Evolutionary conservation across 2,888 invertebrate genomes (phyloP), one percentile per base, ranked within the genome.

Genomic region (Lomographa bimaculata): DNA sequence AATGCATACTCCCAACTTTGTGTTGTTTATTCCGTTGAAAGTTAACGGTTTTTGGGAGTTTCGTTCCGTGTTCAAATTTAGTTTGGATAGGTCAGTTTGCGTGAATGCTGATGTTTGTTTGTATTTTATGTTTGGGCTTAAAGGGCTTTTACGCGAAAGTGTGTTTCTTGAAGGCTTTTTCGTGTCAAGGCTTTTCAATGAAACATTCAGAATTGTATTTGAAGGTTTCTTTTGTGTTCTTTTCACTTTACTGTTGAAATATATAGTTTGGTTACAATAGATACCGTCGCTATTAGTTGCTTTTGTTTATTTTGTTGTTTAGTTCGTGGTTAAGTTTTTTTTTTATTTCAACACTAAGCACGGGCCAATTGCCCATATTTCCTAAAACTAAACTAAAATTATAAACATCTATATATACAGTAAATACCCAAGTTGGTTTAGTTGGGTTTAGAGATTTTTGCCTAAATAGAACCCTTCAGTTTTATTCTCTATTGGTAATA

Each of bases 71-170:
- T 33, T 33, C 10, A 43, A 43, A 43, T 40, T 39, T 44, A 43
- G 36, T 47, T 47, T 40, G 40, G 43, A 36, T 44, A 44, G 36
- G 34, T 37, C 37, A 42, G 43, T 48, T 44, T 43, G 44, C 47
- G 32, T 43, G 25, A 39, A 40, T 40, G 32, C 34, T 32, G 32
- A 26, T 33, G 47, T 32, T 36, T 38, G 38, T 46, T 33, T 41
- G 28, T 29, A 20, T 29, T 29, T 24, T 14, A 16, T 19, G 29
- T 34, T 33, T 7, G 23, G 23, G 39, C 23, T 10, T 16, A 34
- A 34, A 34, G 14, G 19, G 14, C 19, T 20, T 32, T 41, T 29
- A 27, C 25, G 26, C 10, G 33, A 32, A 28, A 12, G 28, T 27
- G 16, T 20, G 5, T 34, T 28, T 23, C 34, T 34, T 25, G 29